These are phyloP conservation scores for Synanthedon formicaeformis DNA, from an alignment of 2,888 invertebrate species.

Conservation along the genomic window DNA sequence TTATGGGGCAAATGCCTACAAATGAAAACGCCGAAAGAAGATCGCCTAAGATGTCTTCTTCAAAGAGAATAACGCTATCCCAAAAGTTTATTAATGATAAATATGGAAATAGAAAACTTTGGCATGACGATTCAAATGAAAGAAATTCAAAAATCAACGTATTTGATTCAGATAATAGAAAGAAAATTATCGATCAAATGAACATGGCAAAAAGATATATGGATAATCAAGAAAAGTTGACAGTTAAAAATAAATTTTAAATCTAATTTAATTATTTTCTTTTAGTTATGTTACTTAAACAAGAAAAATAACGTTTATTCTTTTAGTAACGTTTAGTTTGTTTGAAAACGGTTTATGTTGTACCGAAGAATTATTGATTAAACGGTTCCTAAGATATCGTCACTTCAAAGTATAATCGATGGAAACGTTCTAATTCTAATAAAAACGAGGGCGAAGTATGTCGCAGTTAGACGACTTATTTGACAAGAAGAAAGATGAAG, in stretches of 20 bases:
- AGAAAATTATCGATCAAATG: constrained; percentile 47
- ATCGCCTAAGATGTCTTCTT: constrained; percentile 45
- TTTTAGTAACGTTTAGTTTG: no score
- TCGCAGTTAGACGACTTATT: constrained; percentile 86
- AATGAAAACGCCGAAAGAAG: constrained; percentile 43
- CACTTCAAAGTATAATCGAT: constrained; percentile 40
- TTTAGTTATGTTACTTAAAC: not conserved
- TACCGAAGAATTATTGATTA: constrained; percentile 28
- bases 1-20: constrained; percentile 56
- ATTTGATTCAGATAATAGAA: constrained; percentile 46
- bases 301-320: no score
- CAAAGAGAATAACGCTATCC: constrained; percentile 53
- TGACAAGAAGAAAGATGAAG: constrained; percentile 86
- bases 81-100: constrained; percentile 69
- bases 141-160: constrained; percentile 36
- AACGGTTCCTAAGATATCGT: constrained; percentile 35
- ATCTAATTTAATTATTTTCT: not conserved
- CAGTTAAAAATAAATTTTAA: constrained; percentile 30
- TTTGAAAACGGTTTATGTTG: no score
- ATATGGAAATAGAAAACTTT: constrained; percentile 62
- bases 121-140: constrained; percentile 52
- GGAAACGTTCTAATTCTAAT: constrained; percentile 10
- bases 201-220: constrained; percentile 41
- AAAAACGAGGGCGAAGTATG: constrained; percentile 43
- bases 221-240: constrained; percentile 27